phyloP scores from a whole-genome alignment of 53 echinoderm and acorn worm genomes.

The Paracentrotus lividus region DNA sequence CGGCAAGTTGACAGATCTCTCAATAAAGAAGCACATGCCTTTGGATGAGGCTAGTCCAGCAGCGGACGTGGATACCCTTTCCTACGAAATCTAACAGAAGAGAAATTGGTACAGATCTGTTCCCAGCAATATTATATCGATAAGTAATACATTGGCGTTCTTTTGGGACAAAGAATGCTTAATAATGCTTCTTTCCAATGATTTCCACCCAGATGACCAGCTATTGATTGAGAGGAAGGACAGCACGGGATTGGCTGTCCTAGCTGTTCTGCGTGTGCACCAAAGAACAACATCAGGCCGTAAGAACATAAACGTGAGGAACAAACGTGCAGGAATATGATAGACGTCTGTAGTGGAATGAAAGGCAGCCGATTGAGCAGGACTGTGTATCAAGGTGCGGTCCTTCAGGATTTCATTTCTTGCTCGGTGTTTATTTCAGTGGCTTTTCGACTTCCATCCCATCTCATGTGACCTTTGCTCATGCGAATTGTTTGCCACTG shows the following conservation, averaged over 20 bases:
- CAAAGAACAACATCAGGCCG: neutral
- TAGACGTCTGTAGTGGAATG: neutral
- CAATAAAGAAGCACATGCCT: neutral
- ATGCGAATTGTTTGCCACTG: neutral
- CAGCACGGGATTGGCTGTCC: neutral
- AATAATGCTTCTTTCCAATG: slow-evolving; percentile 20
- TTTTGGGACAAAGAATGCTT: neutral
- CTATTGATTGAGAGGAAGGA: neutral
- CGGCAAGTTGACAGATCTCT: neutral
- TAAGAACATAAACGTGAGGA: neutral
- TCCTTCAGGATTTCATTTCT: neutral
- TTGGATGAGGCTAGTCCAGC: neutral
- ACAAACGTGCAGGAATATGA: neutral
- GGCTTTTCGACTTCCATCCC: neutral
- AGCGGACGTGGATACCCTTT: neutral
- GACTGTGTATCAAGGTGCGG: neutral
- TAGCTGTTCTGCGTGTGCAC: slow-evolving; percentile 23
- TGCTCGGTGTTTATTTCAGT: neutral
- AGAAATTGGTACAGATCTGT: too few species aligned
- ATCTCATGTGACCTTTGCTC: neutral
- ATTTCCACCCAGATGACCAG: neutral
- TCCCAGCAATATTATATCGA: neutral
- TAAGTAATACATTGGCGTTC: neutral
- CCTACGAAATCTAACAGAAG: slow-evolving; percentile 36
- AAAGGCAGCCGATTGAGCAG: neutral